These are phyloP conservation scores for Platyrinchus mystaceus DNA, from an alignment of 2,797 vertebrate genomes.

Conservation along the genomic window DNA sequence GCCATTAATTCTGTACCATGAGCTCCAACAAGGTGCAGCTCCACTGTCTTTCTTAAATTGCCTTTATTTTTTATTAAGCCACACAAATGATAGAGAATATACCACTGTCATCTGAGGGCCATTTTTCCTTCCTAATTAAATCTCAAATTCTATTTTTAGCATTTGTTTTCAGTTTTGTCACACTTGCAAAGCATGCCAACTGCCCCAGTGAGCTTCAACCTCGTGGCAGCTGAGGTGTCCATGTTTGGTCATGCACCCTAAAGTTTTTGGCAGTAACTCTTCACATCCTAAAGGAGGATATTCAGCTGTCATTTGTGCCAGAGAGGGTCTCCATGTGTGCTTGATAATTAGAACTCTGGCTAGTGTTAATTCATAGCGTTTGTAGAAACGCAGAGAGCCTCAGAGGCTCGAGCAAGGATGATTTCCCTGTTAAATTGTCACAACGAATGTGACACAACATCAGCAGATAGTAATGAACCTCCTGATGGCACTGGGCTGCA, in stretches of 20 bases:
- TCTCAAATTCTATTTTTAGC: constrained; percentile 23
- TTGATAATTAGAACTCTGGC: not conserved
- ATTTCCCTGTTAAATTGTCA: not conserved
- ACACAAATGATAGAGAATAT: not conserved
- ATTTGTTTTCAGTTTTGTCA: not conserved
- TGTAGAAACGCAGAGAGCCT: not conserved
- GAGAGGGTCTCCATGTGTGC: not conserved
- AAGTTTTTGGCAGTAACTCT: constrained; percentile 34
- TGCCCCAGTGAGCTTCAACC: not conserved
- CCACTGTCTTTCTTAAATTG: not conserved
- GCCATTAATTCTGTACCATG: not conserved
- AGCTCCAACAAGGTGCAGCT: not conserved
- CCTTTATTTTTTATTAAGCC: not conserved
- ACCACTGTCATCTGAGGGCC: not conserved
- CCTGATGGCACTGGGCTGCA: not conserved
- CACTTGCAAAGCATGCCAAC: not conserved
- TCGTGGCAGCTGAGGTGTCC: constrained; percentile 9
- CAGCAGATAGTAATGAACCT: not conserved
- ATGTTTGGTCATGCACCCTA: constrained; percentile 54
- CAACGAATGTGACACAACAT: not conserved
- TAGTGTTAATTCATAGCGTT: not conserved
- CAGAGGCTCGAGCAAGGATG: not conserved
- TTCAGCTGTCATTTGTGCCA: not conserved
- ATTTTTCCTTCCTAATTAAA: not conserved
- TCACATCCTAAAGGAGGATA: not conserved